Evolutionary conservation across 2,113 vertebrate genomes (phyloP), one percentile per base, ranked within the genome.

Genomic region (Pseudois nayaur): DNA sequence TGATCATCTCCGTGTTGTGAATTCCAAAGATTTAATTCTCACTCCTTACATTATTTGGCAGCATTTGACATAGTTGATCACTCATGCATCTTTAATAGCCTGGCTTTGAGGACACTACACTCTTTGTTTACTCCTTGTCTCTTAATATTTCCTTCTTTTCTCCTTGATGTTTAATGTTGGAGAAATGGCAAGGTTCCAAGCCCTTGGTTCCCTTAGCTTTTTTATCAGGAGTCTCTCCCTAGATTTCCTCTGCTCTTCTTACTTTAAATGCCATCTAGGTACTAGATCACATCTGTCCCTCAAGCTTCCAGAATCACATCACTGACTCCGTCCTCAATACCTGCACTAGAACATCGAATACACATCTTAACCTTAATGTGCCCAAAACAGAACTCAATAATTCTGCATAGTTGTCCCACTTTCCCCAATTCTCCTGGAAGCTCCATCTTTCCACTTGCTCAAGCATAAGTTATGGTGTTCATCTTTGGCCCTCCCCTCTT

Each of bases 331-430:
- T 54, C 3, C 3, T 55, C 16, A 33, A 15, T 27, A 40, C 55
- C 14, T 50, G 6, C 31, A 8, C 14, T 19, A 40, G 40, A 85
- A 64, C 3, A 14, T 27, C 3, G 11, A 33, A 45, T 17, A 40
- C 19, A 33, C 25, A 48, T 25, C 13, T 62, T 55, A 48, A 14
- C 7, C 15, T 33, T 33, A 3, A 15, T 12, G 11, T 27, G 5
- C 33, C 10, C 13, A 62, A 31, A 50, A 31, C 10, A 31, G 45
- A 62, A 36, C 45, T 84, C 25, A 13, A 8, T 21, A 8, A 31
- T 21, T 45, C 19, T 25, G 33, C 1, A 0, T 23, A 27, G 36
- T 52, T 52, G 1, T 19, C 3, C 6, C 23, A 19, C 3, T 29
- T 48, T 57, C 14, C 33, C 50, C 4, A 27, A 33, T 40, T 79